Evolutionary conservation across 2,888 invertebrate genomes (phyloP), one percentile per base, ranked within the genome.

Genomic region (Hyppa rectilinea): DNA sequence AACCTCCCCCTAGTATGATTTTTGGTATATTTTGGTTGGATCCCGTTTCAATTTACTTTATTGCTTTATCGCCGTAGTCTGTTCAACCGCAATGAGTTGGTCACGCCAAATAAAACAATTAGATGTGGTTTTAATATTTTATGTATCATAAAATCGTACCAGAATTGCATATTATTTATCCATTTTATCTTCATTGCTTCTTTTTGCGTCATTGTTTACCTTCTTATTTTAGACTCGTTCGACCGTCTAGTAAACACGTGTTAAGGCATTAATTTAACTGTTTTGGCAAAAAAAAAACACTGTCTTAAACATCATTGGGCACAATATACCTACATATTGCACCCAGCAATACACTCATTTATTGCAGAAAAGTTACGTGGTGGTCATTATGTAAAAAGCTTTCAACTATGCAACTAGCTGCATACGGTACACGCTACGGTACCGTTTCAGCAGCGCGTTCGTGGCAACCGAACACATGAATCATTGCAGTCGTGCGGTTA

Each of bases 191-290:
- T 61, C 47, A 45, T 60, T 55, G 71, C 72, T 71, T 71, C 65
- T 14, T 52, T 62, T 59, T 68, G 20, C 26, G 43, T 59, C 56
- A 53, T 20, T 53, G 36, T 84, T 87, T 91, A 95, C 92, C 95
- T 94, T 91, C 95, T 90, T 85, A 95, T 88, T 87, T 95, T 95
- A 43, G 95, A 92, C 81, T 95, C 95, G 83, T 94, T 95, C 60
- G 95, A 92, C 83, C 95, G 92, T 83, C 95, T 94, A 91, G 95
- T 95, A 90, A 86, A 84, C 70, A 63, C 78, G 45, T 68, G 87
- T 92, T 93, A 93, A 92, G 90, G 87, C 89, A 88, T 85, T 56
- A 68, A n/a, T 59, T 1, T 26, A 12, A 45, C 12, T 38, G 29
- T 12, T 49, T 23, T n/a, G 7, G 5, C 12, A 3, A n/a, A 53